Base-by-base conservation (phyloP, 30 jellyfish, hydroid and myxozoan species). In the Hydractinia symbiolongicarpus region DNA sequence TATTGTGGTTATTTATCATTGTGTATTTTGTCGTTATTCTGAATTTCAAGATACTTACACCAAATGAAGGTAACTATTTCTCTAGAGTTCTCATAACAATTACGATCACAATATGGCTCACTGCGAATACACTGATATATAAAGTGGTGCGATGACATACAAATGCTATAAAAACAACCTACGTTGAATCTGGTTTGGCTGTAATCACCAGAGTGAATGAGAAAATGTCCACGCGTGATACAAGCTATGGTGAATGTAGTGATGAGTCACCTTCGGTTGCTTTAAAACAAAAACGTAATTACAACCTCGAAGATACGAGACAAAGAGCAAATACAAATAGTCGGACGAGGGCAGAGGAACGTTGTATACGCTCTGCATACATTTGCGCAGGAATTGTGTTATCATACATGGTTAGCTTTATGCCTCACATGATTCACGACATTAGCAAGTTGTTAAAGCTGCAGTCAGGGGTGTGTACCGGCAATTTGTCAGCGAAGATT, bases 401-500 rank as follows among this genome's bases (percentile, higher is more conserved):
- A 44, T n/a, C 74, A 7, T 64, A 64, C 74, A 64, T 64, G 1
- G 4, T 64, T 7, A n/a, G 52, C 1, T 64, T 64, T 51, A 51
- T 64, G 19, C 74, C 74, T 44, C 74, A 64, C 16, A 64, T 64
- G 74, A 4, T 64, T 4, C 40, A 64, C 74, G 74, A 64, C 6
- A 64, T 64, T 64, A n/a, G 4, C 52, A 64, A 64, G 40, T 64
- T 64, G 4, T n/a, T 51, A 6, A 64, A 64, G 1, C 52, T 51
- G 16, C 19, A 64, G 52, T 7, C 19, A 13, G 40, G 40, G 9
- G 40, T 64, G 9, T 64, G 4, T 13, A 64, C 74, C 9, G 74
- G 74, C 74, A 64, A 51, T 13, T 2, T 64, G 17, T 44, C 74
- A n/a, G 74, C 74, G 4, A 64, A 64, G 74, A 51, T 64, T 64